Conservation (phyloP, 2,113 vertebrate species). For the Polyodon spathula region DNA sequence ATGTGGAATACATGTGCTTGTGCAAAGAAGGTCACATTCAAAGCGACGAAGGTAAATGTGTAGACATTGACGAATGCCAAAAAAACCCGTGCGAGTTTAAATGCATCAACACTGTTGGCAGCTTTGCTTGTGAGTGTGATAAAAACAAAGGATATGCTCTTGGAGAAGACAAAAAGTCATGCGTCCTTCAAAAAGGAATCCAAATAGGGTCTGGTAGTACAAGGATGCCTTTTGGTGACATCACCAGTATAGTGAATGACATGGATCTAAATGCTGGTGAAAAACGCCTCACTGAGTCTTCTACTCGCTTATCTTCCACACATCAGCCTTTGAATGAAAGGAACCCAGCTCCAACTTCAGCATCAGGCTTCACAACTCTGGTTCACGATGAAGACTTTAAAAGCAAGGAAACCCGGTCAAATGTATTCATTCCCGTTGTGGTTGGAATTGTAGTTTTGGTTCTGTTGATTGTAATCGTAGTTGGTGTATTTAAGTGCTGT, state of each 20-base stretch:
- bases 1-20: slow-evolving; percentile 25
- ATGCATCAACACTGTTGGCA: slow-evolving; percentile 40
- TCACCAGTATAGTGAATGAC: neutral
- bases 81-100: slow-evolving; percentile 14
- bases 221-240: neutral
- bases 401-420: neutral
- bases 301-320: neutral
- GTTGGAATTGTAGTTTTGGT: slow-evolving; percentile 33
- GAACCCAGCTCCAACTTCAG: neutral
- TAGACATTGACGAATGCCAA: slow-evolving; percentile 39
- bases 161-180: slow-evolving; percentile 4
- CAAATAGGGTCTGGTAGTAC: neutral
- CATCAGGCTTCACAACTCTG: neutral
- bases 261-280: neutral
- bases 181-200: neutral
- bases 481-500: slow-evolving; percentile 40
- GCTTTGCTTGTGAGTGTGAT: slow-evolving; percentile 31
- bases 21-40: slow-evolving; percentile 28
- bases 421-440: slow-evolving; percentile 34
- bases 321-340: neutral
- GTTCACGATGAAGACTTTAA: neutral
- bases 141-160: neutral
- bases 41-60: slow-evolving; percentile 24
- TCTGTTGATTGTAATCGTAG: slow-evolving; percentile 30
- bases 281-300: accelerated